A percentile compares a stretch with the other conserved stretches of the same genome.
Evolutionary conservation across 2,797 vertebrate species (phyloP).

Genomic region (Chaetophractus vellerosus): DNA sequence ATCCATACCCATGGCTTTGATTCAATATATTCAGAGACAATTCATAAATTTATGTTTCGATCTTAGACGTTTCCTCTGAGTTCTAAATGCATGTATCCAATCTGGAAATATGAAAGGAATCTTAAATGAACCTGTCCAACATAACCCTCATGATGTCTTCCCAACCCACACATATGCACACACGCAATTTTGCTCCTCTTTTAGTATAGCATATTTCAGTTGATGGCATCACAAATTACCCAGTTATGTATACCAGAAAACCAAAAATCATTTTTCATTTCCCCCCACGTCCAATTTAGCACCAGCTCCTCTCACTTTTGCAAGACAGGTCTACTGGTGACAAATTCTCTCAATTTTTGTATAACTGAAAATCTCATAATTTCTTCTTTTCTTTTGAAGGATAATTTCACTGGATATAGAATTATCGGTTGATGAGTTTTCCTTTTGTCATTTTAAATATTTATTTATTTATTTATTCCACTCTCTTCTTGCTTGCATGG

Average conservation of each 20-base stretch:
- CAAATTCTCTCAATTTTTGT: too few species aligned
- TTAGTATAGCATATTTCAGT: neutral
- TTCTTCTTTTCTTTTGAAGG: too few species aligned
- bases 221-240: conserved; percentile 7
- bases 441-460: too few species aligned
- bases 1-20: neutral
- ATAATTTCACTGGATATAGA: too few species aligned
- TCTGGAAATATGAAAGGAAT: neutral
- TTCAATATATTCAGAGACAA: neutral
- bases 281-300: neutral
- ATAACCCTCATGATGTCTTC: too few species aligned
- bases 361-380: too few species aligned
- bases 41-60: neutral
- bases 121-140: neutral
- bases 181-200: neutral
- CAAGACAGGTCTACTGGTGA: too few species aligned
- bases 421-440: too few species aligned
- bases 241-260: neutral
- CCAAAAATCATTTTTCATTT: neutral
- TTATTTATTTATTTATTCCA: too few species aligned
- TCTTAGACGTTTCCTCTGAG: too few species aligned
- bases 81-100: neutral
- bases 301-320: neutral
- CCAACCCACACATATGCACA: too few species aligned
- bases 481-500: too few species aligned